These are phyloP conservation scores for Mirounga angustirostris DNA, from an alignment of 2,113 vertebrate genomes.

Conservation along the genomic window DNA sequence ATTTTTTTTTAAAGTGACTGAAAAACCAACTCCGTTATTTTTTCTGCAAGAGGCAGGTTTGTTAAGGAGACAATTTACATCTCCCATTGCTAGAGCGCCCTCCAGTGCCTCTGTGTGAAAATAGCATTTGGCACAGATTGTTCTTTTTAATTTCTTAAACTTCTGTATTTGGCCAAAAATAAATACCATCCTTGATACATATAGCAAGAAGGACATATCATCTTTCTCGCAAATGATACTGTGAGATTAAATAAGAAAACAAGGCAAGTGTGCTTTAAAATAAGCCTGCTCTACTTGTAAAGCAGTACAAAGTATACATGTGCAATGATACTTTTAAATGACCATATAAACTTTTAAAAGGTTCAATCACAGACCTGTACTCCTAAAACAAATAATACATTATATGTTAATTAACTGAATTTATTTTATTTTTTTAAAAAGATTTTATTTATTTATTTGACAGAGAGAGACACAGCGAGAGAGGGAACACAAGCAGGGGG, in stretches of 20 bases:
- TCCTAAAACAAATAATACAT: too few species aligned
- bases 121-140: conserved; percentile 15
- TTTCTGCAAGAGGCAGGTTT: neutral
- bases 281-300: neutral
- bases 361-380: neutral
- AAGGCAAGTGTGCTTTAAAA: neutral
- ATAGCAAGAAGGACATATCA: neutral
- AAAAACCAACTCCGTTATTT: conserved; percentile 52
- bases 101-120: conserved; percentile 83
- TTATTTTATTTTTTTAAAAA: too few species aligned
- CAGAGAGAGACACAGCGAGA: too few species aligned
- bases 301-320: neutral
- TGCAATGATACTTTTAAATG: neutral
- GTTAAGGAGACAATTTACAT: conserved; percentile 35
- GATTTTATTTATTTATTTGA: too few species aligned
- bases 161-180: neutral
- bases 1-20: neutral
- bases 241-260: neutral
- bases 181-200: neutral
- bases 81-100: conserved; percentile 85
- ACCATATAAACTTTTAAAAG: neutral
- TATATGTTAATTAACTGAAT: too few species aligned
- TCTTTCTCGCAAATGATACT: conserved; percentile 25
- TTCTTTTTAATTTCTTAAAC: neutral
- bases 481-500: too few species aligned